These are phyloP conservation scores for Phyllotreta cruciferae DNA, from an alignment of 2,888 invertebrate genomes.

Conservation along the genomic window DNA sequence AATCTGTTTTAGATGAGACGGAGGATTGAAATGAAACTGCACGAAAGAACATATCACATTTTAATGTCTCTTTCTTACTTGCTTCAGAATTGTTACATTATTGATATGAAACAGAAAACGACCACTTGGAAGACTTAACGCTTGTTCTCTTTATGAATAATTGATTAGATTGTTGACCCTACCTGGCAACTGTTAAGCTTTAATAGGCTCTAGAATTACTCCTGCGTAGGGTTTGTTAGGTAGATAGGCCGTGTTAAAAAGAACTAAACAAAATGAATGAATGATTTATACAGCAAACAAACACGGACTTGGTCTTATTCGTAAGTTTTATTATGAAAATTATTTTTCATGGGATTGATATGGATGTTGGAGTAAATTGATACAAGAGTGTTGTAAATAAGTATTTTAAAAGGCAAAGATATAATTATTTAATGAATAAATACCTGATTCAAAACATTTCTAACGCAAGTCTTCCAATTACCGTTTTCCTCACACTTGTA, in stretches of 20 bases:
- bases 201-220: neutral
- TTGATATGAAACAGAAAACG: conserved; percentile 47
- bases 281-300: neutral
- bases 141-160: conserved; percentile 16
- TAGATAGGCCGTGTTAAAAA: too few species aligned
- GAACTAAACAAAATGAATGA: conserved; percentile 26
- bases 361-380: too few species aligned
- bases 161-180: conserved; percentile 14
- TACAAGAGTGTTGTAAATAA: too few species aligned
- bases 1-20: neutral
- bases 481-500: conserved; percentile 39
- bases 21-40: conserved; percentile 39
- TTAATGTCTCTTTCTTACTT: conserved; percentile 49
- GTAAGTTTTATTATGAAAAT: too few species aligned
- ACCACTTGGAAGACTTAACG: conserved; percentile 34
- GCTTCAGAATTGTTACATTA: conserved; percentile 44
- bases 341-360: too few species aligned
- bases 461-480: conserved; percentile 37
- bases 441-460: too few species aligned
- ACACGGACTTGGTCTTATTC: too few species aligned
- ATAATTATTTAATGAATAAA: too few species aligned
- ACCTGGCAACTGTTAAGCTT: neutral
- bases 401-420: too few species aligned
- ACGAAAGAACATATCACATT: conserved; percentile 55
- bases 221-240: too few species aligned